Base-by-base conservation (phyloP, 2,888 invertebrate species). In the Thera britannica region DNA sequence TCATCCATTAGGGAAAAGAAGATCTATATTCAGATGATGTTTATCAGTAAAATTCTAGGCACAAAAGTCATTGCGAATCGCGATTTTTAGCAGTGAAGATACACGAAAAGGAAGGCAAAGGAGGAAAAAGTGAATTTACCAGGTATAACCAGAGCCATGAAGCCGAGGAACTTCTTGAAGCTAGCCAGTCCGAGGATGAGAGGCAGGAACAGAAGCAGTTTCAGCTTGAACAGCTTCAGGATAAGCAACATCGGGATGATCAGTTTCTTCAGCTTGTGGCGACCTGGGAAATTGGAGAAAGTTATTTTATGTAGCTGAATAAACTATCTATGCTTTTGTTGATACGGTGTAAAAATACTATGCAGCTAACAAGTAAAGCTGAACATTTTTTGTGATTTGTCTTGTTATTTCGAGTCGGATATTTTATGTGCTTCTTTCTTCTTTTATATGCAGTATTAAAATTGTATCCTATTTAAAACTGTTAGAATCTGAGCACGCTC, bases 161-260 rank as follows among this genome's bases (percentile, higher is more conserved):
- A 96, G 55, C 97, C 97, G 0, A 97, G 94, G 86, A 97, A 95
- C 82, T 97, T 97, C 90, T 97, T 97, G 83, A 97, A 96, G 60
- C 97, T 97, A 41, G 96, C 97, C 74, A 97, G 93, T 2, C 97
- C 97, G 58, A 97, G 94, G 75, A 97, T 97, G 75, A 97, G 94
- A 1, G 97, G 97, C 86, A 97, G 88, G 94, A 97, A 97, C 4
- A 97, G 93, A 2, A 97, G 92, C 62, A 97, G 92, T 83, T 97
- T 97, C 83, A 97, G 84, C 89, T 97, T 97, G 94, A 97, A 97
- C 77, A 97, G 92, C 89, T 97, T 97, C 75, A 97, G 87, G 75
- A 97, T 96, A 78, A 97, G 90, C 81, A 97, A 89, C 94, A 97
- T 95, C 0, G 97, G 97, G 72, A 97, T 97, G 82, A 97, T 96